Evolutionary conservation across 2,888 invertebrate genomes (phyloP).

Genomic region (Euphydryas editha): DNA sequence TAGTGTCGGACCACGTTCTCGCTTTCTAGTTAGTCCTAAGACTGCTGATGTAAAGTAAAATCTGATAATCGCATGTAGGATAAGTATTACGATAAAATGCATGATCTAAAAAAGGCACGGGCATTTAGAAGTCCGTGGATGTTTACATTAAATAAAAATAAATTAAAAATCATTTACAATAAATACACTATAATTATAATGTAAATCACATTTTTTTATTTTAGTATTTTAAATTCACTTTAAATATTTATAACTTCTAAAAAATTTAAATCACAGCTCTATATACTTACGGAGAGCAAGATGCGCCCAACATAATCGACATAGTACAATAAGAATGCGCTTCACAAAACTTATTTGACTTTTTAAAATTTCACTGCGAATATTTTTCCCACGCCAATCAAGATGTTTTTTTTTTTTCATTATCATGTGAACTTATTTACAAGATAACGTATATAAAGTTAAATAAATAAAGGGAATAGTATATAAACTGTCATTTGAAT

Average conservation of each 20-base stretch:
- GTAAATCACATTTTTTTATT: no score
- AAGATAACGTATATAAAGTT: not conserved
- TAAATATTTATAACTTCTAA: not conserved
- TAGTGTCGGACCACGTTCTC: no score
- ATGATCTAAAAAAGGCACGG: no score
- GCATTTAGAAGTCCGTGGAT: no score
- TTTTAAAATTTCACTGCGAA: constrained; percentile 59
- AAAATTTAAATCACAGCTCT: constrained; percentile 50
- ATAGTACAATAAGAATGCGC: constrained; percentile 64
- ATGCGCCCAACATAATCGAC: constrained; percentile 71
- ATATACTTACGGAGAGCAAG: constrained; percentile 51
- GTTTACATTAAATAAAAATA: no score
- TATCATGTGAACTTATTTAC: constrained; percentile 15
- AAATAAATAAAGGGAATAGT: not conserved
- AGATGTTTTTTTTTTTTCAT: constrained; percentile 35
- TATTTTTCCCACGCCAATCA: constrained; percentile 73
- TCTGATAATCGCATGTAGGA: no score
- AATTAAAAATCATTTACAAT: no score
- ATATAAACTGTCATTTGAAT: no score
- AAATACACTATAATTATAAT: not conserved
- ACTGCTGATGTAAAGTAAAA: no score
- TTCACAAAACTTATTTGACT: constrained; percentile 62
- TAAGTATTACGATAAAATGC: no score
- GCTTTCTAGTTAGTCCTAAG: no score
- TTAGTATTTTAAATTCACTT: not conserved